These are phyloP conservation scores for Motacilla alba DNA, from an alignment of 2,113 vertebrate genomes.

Conservation along the genomic window DNA sequence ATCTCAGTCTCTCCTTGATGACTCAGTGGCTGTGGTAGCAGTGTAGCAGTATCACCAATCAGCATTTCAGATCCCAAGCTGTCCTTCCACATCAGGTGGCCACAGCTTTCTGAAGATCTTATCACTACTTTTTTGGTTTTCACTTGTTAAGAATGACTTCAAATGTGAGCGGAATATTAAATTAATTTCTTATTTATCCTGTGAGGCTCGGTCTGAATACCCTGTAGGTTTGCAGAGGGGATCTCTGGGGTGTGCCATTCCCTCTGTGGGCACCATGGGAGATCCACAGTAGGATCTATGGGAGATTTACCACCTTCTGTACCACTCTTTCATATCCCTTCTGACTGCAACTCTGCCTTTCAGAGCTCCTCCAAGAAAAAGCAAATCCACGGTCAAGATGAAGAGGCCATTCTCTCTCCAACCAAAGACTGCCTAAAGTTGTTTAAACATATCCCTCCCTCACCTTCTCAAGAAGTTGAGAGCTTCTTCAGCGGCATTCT, in stretches of 20 bases:
- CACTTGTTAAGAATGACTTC: not conserved
- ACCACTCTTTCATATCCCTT: not conserved
- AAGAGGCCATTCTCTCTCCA: not conserved
- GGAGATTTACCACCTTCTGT: not conserved
- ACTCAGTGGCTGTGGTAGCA: not conserved
- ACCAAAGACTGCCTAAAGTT: not conserved
- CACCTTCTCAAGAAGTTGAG: not conserved
- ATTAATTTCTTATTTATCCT: not conserved
- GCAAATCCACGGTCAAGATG: not conserved
- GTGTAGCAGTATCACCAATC: not conserved
- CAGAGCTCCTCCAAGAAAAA: not conserved
- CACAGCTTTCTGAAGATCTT: not conserved
- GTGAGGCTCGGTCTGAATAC: accelerated
- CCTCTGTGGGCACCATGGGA: not conserved
- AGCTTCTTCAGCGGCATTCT: not conserved
- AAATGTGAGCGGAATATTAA: not conserved
- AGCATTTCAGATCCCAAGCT: not conserved
- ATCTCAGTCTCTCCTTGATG: not conserved
- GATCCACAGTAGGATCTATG: not conserved
- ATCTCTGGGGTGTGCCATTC: not conserved
- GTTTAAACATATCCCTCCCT: not conserved
- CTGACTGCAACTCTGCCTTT: not conserved
- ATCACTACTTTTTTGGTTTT: not conserved
- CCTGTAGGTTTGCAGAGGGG: not conserved
- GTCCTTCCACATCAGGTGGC: not conserved